phyloP scores from a whole-genome alignment of 2,797 vertebrate genomes.

The Cyclura pinguis region DNA sequence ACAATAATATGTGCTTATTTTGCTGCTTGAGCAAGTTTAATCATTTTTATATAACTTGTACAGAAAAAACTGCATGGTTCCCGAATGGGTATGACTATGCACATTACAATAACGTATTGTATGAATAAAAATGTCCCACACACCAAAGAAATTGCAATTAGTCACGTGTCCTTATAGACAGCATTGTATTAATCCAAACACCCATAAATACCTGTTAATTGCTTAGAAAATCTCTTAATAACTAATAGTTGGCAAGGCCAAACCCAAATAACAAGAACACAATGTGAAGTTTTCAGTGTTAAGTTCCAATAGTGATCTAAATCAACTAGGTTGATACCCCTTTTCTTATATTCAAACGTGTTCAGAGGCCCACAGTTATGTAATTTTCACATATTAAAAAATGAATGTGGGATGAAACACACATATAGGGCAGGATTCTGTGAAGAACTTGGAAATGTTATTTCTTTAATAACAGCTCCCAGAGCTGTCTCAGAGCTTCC shows the following conservation, averaged over 20 bases:
- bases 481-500: too few species aligned
- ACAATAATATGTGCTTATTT: neutral
- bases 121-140: neutral
- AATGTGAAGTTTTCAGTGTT: neutral
- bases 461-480: too few species aligned
- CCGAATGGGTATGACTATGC: neutral
- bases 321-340: neutral
- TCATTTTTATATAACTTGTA: neutral
- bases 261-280: neutral
- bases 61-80: neutral
- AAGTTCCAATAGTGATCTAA: neutral
- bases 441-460: too few species aligned
- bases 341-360: neutral
- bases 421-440: too few species aligned
- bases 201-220: neutral
- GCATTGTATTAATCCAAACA: neutral
- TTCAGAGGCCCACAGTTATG: neutral
- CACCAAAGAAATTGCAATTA: neutral
- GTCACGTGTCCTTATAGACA: fast-evolving
- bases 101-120: neutral
- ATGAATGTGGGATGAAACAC: too few species aligned
- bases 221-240: neutral
- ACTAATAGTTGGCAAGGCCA: neutral
- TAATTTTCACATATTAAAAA: too few species aligned
- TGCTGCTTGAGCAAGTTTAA: neutral